phyloP scores from a whole-genome alignment of 2,888 invertebrate genomes.

The Oscheius myriophilus region DNA sequence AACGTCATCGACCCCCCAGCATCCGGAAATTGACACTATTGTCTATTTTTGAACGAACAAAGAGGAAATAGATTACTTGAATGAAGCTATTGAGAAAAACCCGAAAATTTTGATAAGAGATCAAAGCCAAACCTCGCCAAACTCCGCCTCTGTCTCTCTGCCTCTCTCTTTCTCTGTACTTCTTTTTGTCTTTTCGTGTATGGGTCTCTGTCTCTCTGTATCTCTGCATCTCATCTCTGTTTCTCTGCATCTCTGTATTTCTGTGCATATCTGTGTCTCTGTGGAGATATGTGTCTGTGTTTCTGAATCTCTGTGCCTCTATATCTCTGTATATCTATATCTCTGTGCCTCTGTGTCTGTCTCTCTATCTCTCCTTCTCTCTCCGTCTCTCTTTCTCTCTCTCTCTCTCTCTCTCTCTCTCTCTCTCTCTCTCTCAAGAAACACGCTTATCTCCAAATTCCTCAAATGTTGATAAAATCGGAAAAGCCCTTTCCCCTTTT shows the following conservation, averaged over 20 bases:
- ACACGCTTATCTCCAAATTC: too few relatives aligned
- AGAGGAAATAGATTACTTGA: not conserved
- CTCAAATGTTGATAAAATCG: too few relatives aligned
- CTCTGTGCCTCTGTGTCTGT: not conserved
- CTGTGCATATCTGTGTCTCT: not conserved
- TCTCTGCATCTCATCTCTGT: not conserved
- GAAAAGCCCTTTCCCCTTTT: too few relatives aligned
- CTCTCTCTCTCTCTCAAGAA: not conserved
- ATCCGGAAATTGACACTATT: not conserved
- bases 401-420: not conserved
- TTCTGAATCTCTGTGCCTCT: too few relatives aligned
- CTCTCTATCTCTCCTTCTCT: not conserved
- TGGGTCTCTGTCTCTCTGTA: not conserved
- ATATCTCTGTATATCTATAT: not conserved
- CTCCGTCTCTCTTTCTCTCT: not conserved
- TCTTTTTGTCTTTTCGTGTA: not conserved
- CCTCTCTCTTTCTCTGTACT: not conserved
- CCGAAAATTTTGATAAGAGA: not conserved
- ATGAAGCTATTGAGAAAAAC: too few relatives aligned
- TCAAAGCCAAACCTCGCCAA: not conserved
- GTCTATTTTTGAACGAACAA: not conserved
- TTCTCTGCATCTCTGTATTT: not conserved
- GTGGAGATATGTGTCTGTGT: not conserved
- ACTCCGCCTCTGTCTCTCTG: slow-evolving; percentile 1
- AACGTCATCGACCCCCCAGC: not conserved